Conservation (phyloP, 2,888 invertebrate genomes). For the Epistrophe eligans region DNA sequence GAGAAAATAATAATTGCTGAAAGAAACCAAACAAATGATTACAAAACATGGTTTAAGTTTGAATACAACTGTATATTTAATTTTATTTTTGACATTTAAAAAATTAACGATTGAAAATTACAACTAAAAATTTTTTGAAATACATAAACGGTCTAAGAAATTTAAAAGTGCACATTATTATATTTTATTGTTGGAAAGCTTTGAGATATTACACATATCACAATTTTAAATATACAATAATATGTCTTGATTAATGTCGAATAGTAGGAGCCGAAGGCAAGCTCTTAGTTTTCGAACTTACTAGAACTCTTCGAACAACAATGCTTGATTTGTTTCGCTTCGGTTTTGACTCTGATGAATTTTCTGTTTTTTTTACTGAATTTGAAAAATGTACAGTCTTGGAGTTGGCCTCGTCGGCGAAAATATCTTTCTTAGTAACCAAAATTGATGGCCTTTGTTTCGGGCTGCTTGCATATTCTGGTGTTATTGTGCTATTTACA, state of each 20-base stretch:
- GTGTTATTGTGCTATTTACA: slow-evolving; percentile 2
- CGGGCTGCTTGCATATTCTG: slow-evolving; percentile 1
- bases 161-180: slow-evolving; percentile 44
- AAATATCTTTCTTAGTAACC: slow-evolving; percentile 74
- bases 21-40: not conserved
- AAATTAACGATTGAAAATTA: not conserved
- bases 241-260: slow-evolving; percentile 34
- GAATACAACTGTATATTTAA: slow-evolving; percentile 22
- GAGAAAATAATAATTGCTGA: not conserved
- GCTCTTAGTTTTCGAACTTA: slow-evolving; percentile 77
- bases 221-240: slow-evolving; percentile 3
- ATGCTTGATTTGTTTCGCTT: slow-evolving; percentile 78
- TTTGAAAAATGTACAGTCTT: slow-evolving; percentile 63
- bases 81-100: slow-evolving; percentile 6
- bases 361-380: slow-evolving; percentile 27
- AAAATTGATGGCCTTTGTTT: slow-evolving; percentile 63
- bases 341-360: slow-evolving; percentile 60
- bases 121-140: not conserved
- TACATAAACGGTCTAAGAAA: slow-evolving; percentile 38
- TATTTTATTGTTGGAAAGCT: not conserved
- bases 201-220: slow-evolving; percentile 3
- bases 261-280: slow-evolving; percentile 16
- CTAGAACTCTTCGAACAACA: slow-evolving; percentile 80
- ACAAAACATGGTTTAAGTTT: slow-evolving; percentile 1
- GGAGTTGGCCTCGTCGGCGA: slow-evolving; percentile 77